Evolutionary conservation across 2,113 vertebrate species (phyloP).

Genomic region (Leucosticte australis): DNA sequence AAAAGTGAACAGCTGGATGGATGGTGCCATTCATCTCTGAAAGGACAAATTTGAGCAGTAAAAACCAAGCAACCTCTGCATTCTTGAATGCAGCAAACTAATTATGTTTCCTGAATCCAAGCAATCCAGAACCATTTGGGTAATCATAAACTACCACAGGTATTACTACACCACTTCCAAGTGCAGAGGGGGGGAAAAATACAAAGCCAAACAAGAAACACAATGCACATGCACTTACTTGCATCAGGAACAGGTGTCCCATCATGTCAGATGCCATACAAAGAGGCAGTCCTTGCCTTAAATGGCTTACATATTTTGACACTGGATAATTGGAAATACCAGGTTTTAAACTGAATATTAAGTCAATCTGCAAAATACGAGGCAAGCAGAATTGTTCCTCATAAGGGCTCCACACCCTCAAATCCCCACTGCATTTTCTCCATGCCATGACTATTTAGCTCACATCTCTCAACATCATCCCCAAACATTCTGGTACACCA

Average conservation of each 20-base stretch:
- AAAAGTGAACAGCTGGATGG: neutral
- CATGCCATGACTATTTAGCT: neutral
- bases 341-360: slow-evolving; percentile 51
- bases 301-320: slow-evolving; percentile 49
- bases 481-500: neutral
- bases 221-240: slow-evolving; percentile 29
- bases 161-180: neutral
- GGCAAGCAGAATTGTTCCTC: slow-evolving; percentile 52
- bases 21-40: neutral
- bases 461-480: neutral
- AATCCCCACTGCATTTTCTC: neutral
- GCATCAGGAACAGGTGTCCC: slow-evolving; percentile 35
- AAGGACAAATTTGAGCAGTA: neutral
- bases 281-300: slow-evolving; percentile 52
- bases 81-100: neutral
- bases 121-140: neutral
- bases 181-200: neutral
- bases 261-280: slow-evolving; percentile 32
- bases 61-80: neutral
- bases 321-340: slow-evolving; percentile 48
- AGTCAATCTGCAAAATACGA: slow-evolving; percentile 49
- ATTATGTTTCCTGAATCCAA: neutral
- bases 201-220: neutral
- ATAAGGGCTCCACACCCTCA: neutral
- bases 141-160: neutral